Percentiles rank a stretch among this genome's conserved stretches.
Evolutionary conservation across 2,888 invertebrate genomes (phyloP).

Genomic region (Antheraea assamensis): DNA sequence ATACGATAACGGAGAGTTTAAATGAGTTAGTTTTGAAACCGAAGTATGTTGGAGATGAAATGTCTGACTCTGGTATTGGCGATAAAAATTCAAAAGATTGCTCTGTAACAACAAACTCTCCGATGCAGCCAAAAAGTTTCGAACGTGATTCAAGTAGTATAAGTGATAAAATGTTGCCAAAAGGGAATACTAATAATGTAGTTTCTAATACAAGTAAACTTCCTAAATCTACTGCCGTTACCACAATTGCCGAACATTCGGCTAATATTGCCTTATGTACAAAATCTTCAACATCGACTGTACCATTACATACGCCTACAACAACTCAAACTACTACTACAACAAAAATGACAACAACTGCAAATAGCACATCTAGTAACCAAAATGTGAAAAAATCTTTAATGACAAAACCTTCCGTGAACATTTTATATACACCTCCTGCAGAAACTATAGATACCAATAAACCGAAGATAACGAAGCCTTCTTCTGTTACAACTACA

Average conservation of each 20-base stretch:
- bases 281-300: slow-evolving; percentile 18
- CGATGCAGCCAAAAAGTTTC: slow-evolving; percentile 26
- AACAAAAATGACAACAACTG: slow-evolving; percentile 11
- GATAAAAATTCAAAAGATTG: slow-evolving; percentile 20
- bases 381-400: slow-evolving; percentile 5
- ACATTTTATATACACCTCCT: background rate
- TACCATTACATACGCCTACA: slow-evolving; percentile 19
- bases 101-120: slow-evolving; percentile 20
- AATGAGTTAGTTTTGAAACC: slow-evolving; percentile 26
- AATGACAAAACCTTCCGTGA: slow-evolving; percentile 9
- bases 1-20: slow-evolving; percentile 38
- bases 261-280: slow-evolving; percentile 17
- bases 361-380: slow-evolving; percentile 8
- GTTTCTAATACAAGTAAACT: slow-evolving; percentile 19
- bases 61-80: slow-evolving; percentile 13
- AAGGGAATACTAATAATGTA: slow-evolving; percentile 35
- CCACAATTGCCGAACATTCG: slow-evolving; percentile 26
- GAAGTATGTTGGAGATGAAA: slow-evolving; percentile 15
- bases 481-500: background rate
- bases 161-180: slow-evolving; percentile 33
- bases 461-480: slow-evolving; percentile 5
- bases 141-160: slow-evolving; percentile 27
- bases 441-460: background rate
- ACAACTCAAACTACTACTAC: slow-evolving; percentile 11
- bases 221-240: slow-evolving; percentile 25